A percentile compares a stretch with the other conserved stretches of the same genome.
Conservation (phyloP, 1,140 invertebrate genomes). For the Nilaparvata lugens region DNA sequence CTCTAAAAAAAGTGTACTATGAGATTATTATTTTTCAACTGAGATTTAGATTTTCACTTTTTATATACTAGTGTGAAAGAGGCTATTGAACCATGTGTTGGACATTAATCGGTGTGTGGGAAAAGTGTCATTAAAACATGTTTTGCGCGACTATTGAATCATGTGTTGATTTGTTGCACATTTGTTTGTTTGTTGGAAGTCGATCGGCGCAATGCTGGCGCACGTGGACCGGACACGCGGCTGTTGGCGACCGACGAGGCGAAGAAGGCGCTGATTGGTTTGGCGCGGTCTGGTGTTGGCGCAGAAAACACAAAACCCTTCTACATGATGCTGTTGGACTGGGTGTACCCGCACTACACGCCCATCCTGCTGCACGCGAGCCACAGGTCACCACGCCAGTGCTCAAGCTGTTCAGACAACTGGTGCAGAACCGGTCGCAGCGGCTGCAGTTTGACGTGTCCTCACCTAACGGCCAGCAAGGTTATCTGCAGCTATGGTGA, state of each 20-base stretch:
- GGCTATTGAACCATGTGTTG: too few species aligned
- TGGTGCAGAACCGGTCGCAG: constrained; percentile 94
- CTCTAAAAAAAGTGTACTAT: too few species aligned
- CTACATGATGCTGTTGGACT: constrained; percentile 98
- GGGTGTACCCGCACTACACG: constrained; percentile 94
- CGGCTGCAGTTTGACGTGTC: constrained; percentile 94
- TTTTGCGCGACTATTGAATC: too few species aligned
- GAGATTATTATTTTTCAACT: too few species aligned
- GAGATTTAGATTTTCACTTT: too few species aligned
- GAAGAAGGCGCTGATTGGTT: constrained; percentile 89
- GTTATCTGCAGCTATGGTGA: constrained; percentile 93
- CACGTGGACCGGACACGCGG: constrained; percentile 55
- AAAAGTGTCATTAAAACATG: too few species aligned
- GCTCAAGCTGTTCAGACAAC: constrained; percentile 89
- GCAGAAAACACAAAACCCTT: constrained; percentile 94
- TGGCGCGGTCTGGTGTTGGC: constrained; percentile 91
- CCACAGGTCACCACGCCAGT: constrained; percentile 89
- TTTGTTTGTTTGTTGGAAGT: constrained; percentile 48
- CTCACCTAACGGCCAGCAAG: constrained; percentile 96
- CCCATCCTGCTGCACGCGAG: constrained; percentile 83
- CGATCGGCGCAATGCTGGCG: constrained; percentile 37
- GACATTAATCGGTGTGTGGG: too few species aligned
- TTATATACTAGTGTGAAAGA: too few species aligned
- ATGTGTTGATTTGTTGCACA: too few species aligned
- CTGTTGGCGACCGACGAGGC: constrained; percentile 77